Percentiles rank a stretch among this genome's conserved stretches.
These are phyloP conservation scores for Physeter macrocephalus DNA, from an alignment of 2,113 vertebrate species.

Conservation along the genomic window DNA sequence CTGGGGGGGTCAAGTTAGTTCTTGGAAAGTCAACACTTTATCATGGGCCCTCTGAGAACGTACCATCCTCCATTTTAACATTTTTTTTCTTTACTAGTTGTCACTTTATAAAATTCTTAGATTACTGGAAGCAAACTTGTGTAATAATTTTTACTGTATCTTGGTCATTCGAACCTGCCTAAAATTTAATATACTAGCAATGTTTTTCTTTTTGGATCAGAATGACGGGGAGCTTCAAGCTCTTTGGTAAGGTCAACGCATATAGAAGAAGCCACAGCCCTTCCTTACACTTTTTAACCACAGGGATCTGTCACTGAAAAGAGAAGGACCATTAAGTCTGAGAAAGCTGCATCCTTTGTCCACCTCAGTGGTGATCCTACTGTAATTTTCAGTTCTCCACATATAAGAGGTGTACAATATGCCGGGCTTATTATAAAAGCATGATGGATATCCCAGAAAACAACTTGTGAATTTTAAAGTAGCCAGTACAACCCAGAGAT, in stretches of 20 bases:
- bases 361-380: neutral
- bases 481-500: conserved; percentile 73
- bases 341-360: neutral
- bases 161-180: neutral
- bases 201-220: neutral
- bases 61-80: neutral
- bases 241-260: neutral
- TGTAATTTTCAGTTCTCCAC: neutral
- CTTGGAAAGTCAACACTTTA: neutral
- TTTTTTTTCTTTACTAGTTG: neutral
- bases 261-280: neutral
- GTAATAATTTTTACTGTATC: neutral
- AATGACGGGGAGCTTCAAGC: neutral
- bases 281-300: neutral
- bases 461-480: conserved; percentile 62
- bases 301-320: neutral
- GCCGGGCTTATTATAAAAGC: conserved; percentile 45
- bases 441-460: conserved; percentile 63
- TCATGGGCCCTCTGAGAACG: neutral
- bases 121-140: conserved; percentile 12
- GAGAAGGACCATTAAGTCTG: neutral
- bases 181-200: neutral
- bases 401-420: neutral
- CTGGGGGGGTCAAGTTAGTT: neutral
- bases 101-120: neutral